Base-by-base conservation (phyloP, 2,888 invertebrate species). In the Xylophagus ater region DNA sequence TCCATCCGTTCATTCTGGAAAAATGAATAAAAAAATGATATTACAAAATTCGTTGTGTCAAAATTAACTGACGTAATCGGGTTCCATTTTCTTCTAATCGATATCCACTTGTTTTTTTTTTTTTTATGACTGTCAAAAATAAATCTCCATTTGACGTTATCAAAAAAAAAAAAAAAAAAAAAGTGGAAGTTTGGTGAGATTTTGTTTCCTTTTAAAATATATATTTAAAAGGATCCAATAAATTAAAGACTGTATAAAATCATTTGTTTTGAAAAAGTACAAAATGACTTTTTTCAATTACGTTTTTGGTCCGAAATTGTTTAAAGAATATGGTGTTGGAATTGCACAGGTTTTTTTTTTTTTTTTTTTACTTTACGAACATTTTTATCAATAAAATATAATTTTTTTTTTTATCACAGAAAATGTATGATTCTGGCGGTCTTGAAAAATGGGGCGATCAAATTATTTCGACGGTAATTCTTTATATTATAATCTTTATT, bases 401-500 rank as follows among this genome's bases (percentile, higher is more conserved):
- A 53, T 34, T 42, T 44, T 48, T 42, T 35, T 46, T 53, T 49
- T 42, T 42, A 50, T 66, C 48, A 54, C 44, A 78, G 77, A 73
- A 69, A 49, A 56, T 75, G 45, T 86, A 87, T 53, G 71, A 78
- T 53, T 74, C 82, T n/a, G 68, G 70, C 37, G 67, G 66, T 26
- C 57, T 77, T 41, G 87, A 87, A 60, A 75, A 72, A 64, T 77
- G 76, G 71, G 78, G 82, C 21, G 81, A 86, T 53, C 76, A 76
- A 58, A 66, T 84, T 15, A 71, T 86, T 23, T 69, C 73, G 47
- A 60, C 62, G 48, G 62, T 62, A 51, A 47, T 26, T 23, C n/a
- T n/a, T n/a, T n/a, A n/a, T n/a, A n/a, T n/a, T n/a, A n/a, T n/a
- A n/a, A n/a, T n/a, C n/a, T n/a, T n/a, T n/a, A n/a, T n/a, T n/a